phyloP scores from a whole-genome alignment of 2,113 vertebrate genomes.

The Taxidea taxus region DNA sequence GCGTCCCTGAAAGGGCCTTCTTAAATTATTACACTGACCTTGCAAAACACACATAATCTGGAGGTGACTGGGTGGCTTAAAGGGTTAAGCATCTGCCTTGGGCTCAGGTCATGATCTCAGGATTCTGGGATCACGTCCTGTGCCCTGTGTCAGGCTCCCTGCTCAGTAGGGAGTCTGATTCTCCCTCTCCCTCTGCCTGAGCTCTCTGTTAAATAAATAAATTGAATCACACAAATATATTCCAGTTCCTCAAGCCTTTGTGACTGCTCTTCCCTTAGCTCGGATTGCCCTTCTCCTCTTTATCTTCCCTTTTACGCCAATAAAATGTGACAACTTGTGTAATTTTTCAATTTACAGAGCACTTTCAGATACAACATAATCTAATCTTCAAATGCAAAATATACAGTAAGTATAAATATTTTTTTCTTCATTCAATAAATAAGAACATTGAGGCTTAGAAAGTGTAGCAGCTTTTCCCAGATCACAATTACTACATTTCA shows the following conservation, averaged over 20 bases:
- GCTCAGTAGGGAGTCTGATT: too few species aligned
- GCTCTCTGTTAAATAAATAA: neutral
- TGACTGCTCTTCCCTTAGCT: neutral
- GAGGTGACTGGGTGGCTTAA: neutral
- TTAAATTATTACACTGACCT: neutral
- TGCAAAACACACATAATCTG: neutral
- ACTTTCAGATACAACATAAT: neutral
- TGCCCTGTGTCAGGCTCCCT: too few species aligned
- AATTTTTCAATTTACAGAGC: neutral
- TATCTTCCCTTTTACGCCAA: neutral
- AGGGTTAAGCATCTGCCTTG: neutral
- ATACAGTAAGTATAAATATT: neutral
- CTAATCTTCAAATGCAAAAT: neutral
- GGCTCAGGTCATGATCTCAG: too few species aligned
- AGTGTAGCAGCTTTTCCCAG: neutral
- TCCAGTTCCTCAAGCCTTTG: neutral
- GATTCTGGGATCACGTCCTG: too few species aligned
- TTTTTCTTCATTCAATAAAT: neutral
- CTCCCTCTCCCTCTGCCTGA: too few species aligned
- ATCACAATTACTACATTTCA: neutral
- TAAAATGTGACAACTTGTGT: neutral
- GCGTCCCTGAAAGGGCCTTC: neutral
- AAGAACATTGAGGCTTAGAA: neutral
- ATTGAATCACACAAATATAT: neutral
- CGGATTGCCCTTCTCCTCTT: neutral